Evolutionary conservation across 1,140 invertebrate species (phyloP).

Genomic region (Tetramorium parvispinum): DNA sequence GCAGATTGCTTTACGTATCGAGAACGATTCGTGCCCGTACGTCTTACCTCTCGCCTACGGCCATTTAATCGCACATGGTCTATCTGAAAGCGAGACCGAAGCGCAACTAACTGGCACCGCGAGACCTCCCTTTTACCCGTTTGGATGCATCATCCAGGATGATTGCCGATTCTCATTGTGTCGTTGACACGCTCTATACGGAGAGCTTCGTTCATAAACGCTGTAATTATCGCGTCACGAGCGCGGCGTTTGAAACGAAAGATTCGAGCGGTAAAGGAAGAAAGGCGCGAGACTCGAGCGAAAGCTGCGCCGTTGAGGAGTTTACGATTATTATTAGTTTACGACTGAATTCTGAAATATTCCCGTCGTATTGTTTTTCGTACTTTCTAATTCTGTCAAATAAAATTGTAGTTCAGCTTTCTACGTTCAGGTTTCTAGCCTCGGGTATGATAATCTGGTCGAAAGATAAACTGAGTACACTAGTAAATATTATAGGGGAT

Average conservation of each 20-base stretch:
- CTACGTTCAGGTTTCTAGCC: constrained; percentile 1
- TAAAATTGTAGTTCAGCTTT: constrained; percentile 7
- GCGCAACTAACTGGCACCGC: neutral
- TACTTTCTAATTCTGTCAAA: constrained; percentile 35
- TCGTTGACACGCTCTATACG: constrained; percentile 3
- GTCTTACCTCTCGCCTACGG: constrained; percentile 63
- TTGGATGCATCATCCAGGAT: neutral
- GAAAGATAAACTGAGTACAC: neutral
- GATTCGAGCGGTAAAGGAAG: neutral
- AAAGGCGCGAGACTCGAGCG: constrained; percentile 7
- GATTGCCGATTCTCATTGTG: constrained; percentile 12
- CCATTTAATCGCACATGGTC: constrained; percentile 35
- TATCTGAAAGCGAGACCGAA: constrained; percentile 7
- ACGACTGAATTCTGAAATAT: constrained; percentile 24
- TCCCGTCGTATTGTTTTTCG: constrained; percentile 19
- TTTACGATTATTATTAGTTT: constrained; percentile 30
- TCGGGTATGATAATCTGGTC: neutral
- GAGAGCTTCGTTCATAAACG: neutral
- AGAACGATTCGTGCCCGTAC: constrained; percentile 58
- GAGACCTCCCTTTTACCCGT: neutral
- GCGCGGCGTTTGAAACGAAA: neutral
- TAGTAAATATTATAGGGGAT: too few relatives aligned
- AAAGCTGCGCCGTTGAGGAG: neutral
- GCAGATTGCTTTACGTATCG: constrained; percentile 56
- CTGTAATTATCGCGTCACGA: constrained; percentile 35